Conservation (phyloP, 2,113 vertebrate species). For the Thunnus maccoyii region DNA sequence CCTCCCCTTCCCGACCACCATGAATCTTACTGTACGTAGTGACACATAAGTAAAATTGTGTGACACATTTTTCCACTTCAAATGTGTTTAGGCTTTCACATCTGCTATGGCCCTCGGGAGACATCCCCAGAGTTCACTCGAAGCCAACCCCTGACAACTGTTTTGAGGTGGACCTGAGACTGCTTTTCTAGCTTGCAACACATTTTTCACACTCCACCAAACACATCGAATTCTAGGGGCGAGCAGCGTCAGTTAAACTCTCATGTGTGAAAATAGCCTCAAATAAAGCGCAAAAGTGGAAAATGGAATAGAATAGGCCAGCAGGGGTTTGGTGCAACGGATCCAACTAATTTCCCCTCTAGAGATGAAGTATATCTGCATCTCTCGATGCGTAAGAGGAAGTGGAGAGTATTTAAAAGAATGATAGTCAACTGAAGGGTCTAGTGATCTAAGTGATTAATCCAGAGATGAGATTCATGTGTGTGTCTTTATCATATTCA, state of each 20-base stretch:
- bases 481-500: slow-evolving; percentile 24
- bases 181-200: slow-evolving; percentile 57
- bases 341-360: slow-evolving; percentile 62
- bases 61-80: slow-evolving; percentile 40
- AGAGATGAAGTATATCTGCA: slow-evolving; percentile 68
- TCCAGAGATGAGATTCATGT: slow-evolving; percentile 12
- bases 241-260: slow-evolving; percentile 60
- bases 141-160: slow-evolving; percentile 48
- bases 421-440: slow-evolving; percentile 37
- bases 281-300: slow-evolving; percentile 75
- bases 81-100: slow-evolving; percentile 48
- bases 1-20: slow-evolving; percentile 16
- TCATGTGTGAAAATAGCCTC: slow-evolving; percentile 75
- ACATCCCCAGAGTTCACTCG: slow-evolving; percentile 43
- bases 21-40: neutral
- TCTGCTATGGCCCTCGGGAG: slow-evolving; percentile 29
- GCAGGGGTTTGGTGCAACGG: slow-evolving; percentile 53
- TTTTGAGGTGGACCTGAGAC: slow-evolving; percentile 59
- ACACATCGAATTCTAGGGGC: slow-evolving; percentile 65
- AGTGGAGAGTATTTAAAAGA: slow-evolving; percentile 43
- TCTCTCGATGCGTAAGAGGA: slow-evolving; percentile 50
- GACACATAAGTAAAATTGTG: slow-evolving; percentile 23
- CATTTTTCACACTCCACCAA: slow-evolving; percentile 73
- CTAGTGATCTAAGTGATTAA: slow-evolving; percentile 46
- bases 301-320: slow-evolving; percentile 68